Evolutionary conservation across 37 sponge, comb jelly and placozoan species (phyloP).

Genomic region (Haliclona indistincta): DNA sequence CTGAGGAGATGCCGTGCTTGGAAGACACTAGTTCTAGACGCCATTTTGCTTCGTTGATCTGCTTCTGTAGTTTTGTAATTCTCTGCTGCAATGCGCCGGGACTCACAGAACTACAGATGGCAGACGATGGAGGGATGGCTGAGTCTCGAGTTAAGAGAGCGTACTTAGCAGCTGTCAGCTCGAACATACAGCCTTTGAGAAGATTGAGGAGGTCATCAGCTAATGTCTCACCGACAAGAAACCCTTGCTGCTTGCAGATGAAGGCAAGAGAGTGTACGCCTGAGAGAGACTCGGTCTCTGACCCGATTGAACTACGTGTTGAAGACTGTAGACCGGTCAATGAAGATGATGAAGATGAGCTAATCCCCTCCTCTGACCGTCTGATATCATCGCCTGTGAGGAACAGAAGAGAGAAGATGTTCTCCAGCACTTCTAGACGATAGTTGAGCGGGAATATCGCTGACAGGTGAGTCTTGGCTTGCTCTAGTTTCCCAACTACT

Average conservation of each 20-base stretch:
- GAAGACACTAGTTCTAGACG: constrained; percentile 79
- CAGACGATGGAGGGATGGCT: background rate
- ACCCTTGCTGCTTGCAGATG: constrained; percentile 48
- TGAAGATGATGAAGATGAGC: too few species aligned
- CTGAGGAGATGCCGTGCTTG: constrained; percentile 23
- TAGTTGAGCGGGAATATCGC: constrained; percentile 66
- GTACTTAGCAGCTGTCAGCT: constrained; percentile 49
- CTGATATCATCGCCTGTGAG: constrained; percentile 67
- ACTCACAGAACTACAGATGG: constrained; percentile 51
- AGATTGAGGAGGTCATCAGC: constrained; percentile 52
- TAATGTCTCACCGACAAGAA: constrained; percentile 42
- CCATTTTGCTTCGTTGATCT: constrained; percentile 91
- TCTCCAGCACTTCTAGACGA: constrained; percentile 89
- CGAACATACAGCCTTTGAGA: constrained; percentile 64
- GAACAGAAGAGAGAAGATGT: constrained; percentile 90
- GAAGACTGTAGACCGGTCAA: background rate
- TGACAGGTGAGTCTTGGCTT: constrained; percentile 67
- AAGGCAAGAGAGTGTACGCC: constrained; percentile 19
- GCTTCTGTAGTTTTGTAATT: constrained; percentile 68
- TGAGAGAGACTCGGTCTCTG: background rate
- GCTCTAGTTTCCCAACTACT: constrained; percentile 48
- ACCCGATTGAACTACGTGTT: background rate
- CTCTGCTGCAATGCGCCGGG: constrained; percentile 58
- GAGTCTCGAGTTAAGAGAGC: background rate
- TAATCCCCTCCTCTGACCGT: background rate